phyloP scores from a whole-genome alignment of 2,888 invertebrate species.

The Mayetiola destructor region DNA sequence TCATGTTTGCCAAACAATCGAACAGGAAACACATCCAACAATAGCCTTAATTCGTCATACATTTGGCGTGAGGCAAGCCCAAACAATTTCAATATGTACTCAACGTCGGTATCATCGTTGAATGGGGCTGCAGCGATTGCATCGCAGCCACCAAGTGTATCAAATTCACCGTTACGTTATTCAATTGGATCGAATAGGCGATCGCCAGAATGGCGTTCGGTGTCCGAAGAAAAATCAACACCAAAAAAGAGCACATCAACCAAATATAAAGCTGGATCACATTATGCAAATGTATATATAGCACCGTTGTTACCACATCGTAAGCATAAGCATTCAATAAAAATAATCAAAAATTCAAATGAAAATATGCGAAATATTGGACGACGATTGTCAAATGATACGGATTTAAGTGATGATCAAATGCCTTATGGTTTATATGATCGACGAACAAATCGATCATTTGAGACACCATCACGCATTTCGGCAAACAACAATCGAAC shows the following conservation, averaged over 20 bases:
- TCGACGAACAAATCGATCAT: constrained; percentile 33
- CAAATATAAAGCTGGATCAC: constrained; percentile 22
- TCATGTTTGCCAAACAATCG: constrained; percentile 19
- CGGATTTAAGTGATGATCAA: constrained; percentile 14
- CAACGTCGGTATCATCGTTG: constrained; percentile 32
- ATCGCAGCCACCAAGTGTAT: constrained; percentile 3
- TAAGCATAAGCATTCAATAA: constrained; percentile 27
- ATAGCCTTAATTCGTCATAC: constrained; percentile 34
- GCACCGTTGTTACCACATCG: constrained; percentile 30
- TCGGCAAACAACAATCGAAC: constrained; percentile 15
- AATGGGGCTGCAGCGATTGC: constrained; percentile 19
- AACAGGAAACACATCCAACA: constrained; percentile 27
- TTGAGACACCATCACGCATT: constrained; percentile 27
- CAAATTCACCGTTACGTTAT: constrained; percentile 26
- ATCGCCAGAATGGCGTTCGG: constrained; percentile 19
- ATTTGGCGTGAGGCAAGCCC: constrained; percentile 37
- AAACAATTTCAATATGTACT: constrained; percentile 35
- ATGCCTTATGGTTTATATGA: constrained; percentile 28
- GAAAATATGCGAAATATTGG: neutral
- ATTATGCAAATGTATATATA: constrained; percentile 34
- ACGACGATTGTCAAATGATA: constrained; percentile 4
- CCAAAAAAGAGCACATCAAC: neutral
- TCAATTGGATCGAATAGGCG: constrained; percentile 23
- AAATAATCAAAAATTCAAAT: constrained; percentile 16
- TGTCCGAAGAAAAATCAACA: constrained; percentile 20